Evolutionary conservation across 2,797 vertebrate genomes (phyloP).

Genomic region (Alosa sapidissima): DNA sequence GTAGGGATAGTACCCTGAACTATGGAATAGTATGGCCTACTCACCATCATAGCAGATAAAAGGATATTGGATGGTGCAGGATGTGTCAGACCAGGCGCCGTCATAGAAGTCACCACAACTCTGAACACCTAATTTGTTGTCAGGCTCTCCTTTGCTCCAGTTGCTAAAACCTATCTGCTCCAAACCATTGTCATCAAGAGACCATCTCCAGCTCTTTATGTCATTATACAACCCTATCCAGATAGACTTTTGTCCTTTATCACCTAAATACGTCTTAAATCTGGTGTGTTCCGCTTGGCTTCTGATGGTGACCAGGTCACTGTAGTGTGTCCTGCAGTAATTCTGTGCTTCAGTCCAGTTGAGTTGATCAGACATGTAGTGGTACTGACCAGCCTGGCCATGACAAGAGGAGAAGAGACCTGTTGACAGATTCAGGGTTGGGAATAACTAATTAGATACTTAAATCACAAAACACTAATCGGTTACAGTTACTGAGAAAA

Average conservation of each 20-base stretch:
- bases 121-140: accelerated
- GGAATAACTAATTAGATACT: too few relatives aligned
- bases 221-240: slow-evolving; percentile 57
- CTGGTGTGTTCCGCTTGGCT: not conserved
- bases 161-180: slow-evolving; percentile 18
- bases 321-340: not conserved
- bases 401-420: not conserved
- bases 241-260: not conserved
- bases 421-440: not conserved
- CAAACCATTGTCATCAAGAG: slow-evolving; percentile 29
- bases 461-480: too few relatives aligned
- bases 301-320: not conserved
- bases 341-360: not conserved
- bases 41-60: slow-evolving; percentile 44
- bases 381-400: not conserved
- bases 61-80: accelerated
- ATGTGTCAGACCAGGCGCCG: accelerated
- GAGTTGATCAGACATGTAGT: not conserved
- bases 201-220: slow-evolving; percentile 53
- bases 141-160: accelerated
- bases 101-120: not conserved
- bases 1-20: too few relatives aligned
- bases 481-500: too few relatives aligned
- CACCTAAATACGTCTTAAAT: not conserved
- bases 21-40: not conserved